Conservation (phyloP, 37 sponge, comb jelly and placozoan species). For the Chondrilla cf. caribensis region DNA sequence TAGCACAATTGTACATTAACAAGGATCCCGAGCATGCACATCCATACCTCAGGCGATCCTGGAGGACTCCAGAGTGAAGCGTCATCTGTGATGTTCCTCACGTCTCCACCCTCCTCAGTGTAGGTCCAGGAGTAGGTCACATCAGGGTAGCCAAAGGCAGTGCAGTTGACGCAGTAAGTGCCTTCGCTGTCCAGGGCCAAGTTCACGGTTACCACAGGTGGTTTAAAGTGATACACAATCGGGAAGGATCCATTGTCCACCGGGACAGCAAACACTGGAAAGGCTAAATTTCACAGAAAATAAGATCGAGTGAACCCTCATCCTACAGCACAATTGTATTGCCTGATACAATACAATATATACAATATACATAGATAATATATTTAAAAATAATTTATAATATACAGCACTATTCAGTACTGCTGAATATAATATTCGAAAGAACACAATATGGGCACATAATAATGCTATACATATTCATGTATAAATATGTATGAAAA, state of each 20-base stretch:
- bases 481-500: neutral
- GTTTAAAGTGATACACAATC: neutral
- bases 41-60: neutral
- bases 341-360: too few relatives aligned
- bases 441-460: too few relatives aligned
- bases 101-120: neutral
- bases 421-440: too few relatives aligned
- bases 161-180: neutral
- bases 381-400: too few relatives aligned
- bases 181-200: neutral
- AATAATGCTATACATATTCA: too few relatives aligned
- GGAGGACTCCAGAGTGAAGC: neutral
- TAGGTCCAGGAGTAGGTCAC: neutral
- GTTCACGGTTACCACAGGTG: neutral
- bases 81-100: neutral
- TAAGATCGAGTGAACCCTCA: too few relatives aligned
- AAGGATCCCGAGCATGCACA: too few relatives aligned
- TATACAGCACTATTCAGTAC: too few relatives aligned
- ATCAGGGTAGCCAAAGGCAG: slow-evolving; percentile 1
- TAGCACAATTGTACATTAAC: too few relatives aligned
- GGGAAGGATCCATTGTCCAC: neutral
- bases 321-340: too few relatives aligned
- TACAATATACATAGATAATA: too few relatives aligned
- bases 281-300: neutral
- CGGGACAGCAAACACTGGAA: neutral